Conservation (phyloP, 2,797 vertebrate species). For the Sebastes variabilis region DNA sequence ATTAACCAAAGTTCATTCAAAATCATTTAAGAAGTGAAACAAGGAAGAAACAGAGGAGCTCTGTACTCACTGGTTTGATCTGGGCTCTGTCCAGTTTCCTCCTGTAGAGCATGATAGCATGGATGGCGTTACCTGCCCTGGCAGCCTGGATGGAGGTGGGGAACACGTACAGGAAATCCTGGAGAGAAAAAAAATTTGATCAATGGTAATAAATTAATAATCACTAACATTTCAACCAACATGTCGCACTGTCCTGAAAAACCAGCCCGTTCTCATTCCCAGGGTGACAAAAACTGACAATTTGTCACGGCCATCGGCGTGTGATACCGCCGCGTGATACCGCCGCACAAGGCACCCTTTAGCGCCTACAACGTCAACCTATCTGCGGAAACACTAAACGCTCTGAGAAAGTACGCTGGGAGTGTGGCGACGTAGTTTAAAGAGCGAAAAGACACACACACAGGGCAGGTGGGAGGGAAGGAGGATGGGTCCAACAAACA, state of each 20-base stretch:
- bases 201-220: not conserved
- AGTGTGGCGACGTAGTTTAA: no score
- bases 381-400: no score
- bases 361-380: no score
- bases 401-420: no score
- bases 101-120: constrained; percentile 92
- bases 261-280: not conserved
- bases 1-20: not conserved
- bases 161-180: constrained; percentile 91
- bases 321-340: no score
- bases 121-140: constrained; percentile 92
- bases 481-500: no score
- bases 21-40: not conserved
- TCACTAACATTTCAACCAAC: not conserved
- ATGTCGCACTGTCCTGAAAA: not conserved
- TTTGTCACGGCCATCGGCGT: no score
- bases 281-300: no score
- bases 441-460: no score
- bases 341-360: no score
- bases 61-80: constrained; percentile 90
- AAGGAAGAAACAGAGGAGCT: not conserved
- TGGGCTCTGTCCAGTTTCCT: constrained; percentile 95
- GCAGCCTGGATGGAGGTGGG: constrained; percentile 92
- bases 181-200: not conserved
- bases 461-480: no score